A percentile compares a stretch with the other conserved stretches of the same genome.
Conservation (phyloP, 2,888 invertebrate species). For the Lasius fuliginosus region DNA sequence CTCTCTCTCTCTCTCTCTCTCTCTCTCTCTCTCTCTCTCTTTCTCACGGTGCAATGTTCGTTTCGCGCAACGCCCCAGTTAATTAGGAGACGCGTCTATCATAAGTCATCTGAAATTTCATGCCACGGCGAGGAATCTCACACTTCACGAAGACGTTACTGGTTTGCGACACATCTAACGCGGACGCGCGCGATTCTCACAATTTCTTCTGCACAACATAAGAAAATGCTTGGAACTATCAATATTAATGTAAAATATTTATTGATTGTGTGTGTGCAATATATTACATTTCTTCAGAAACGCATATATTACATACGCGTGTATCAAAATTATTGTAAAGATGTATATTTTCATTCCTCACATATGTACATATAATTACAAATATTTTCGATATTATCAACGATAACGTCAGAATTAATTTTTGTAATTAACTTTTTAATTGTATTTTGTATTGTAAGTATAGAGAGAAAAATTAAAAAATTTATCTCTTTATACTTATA, state of each 20-base stretch:
- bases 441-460: background rate
- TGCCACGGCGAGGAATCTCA: slow-evolving; percentile 30
- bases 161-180: background rate
- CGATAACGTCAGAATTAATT: background rate
- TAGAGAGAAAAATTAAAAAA: background rate
- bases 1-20: too few relatives aligned
- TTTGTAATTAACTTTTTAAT: background rate
- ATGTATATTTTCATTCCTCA: background rate
- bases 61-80: slow-evolving; percentile 40
- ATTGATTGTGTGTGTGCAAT: background rate
- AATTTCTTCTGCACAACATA: background rate
- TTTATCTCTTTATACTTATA: slow-evolving; percentile 1
- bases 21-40: background rate
- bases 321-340: background rate
- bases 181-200: slow-evolving; percentile 9
- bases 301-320: background rate
- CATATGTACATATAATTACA: too few relatives aligned
- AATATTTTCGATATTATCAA: background rate
- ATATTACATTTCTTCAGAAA: background rate
- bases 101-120: slow-evolving; percentile 53
- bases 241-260: background rate
- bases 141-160: slow-evolving; percentile 24
- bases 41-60: slow-evolving; percentile 16
- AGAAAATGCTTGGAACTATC: background rate
- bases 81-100: slow-evolving; percentile 45